These are phyloP conservation scores for Azorinus chamasolen DNA, from an alignment of 2,888 invertebrate genomes.

Conservation along the genomic window DNA sequence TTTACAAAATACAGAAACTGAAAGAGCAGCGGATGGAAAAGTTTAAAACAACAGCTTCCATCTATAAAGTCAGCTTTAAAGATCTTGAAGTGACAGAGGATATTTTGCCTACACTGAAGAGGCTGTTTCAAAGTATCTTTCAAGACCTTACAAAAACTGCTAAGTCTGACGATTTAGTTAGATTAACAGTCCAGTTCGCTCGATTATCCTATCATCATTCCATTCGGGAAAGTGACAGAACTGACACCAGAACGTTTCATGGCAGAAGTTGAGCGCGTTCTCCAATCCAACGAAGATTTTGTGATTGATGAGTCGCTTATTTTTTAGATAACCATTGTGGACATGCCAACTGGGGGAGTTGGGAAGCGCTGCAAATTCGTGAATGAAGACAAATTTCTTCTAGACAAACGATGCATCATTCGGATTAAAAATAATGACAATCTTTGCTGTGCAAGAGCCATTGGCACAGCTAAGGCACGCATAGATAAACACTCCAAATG, in stretches of 20 bases:
- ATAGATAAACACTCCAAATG: conserved; percentile 31
- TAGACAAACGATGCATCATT: conserved; percentile 40
- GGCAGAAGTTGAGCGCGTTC: conserved; percentile 27
- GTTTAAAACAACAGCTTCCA: too few species aligned
- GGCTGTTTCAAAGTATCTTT: conserved; percentile 20
- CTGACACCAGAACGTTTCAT: conserved; percentile 25
- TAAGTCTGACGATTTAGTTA: conserved; percentile 27
- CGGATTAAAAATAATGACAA: conserved; percentile 40
- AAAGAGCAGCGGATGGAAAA: too few species aligned
- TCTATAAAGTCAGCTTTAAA: too few species aligned
- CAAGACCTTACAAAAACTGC: conserved; percentile 26
- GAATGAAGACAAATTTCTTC: too few species aligned
- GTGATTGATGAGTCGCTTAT: too few species aligned
- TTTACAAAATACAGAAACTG: too few species aligned
- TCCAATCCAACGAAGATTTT: too few species aligned
- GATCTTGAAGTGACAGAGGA: conserved; percentile 22
- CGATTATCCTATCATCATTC: conserved; percentile 33
- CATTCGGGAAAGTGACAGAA: conserved; percentile 5
- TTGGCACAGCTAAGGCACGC: conserved; percentile 39
- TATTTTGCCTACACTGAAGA: conserved; percentile 13
- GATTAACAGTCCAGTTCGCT: conserved; percentile 29
- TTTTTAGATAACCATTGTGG: conserved; percentile 20
- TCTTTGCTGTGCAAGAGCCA: conserved; percentile 41
- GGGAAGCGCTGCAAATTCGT: conserved; percentile 32
- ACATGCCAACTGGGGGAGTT: conserved; percentile 36